Evolutionary conservation across 92 coral and sea anemone species (phyloP).

Genomic region (Porites rus): DNA sequence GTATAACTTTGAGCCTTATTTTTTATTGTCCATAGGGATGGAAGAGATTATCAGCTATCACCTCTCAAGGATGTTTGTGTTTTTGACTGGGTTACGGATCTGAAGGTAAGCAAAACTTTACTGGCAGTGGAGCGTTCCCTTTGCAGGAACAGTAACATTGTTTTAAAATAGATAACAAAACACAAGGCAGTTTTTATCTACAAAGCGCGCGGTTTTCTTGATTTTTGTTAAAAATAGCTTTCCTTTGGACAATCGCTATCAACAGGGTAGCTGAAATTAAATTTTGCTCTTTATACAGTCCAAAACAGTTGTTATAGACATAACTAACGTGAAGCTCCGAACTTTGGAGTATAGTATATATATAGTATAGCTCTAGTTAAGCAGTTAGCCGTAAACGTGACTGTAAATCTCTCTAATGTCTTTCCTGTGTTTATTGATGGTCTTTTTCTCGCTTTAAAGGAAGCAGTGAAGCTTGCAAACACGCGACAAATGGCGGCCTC

Average conservation of each 20-base stretch:
- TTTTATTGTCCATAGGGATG: slow-evolving; percentile 53
- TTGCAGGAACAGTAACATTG: too few relatives aligned
- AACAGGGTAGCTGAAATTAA: not conserved
- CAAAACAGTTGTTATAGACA: too few relatives aligned
- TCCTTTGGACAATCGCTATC: not conserved
- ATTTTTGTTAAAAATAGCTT: too few relatives aligned
- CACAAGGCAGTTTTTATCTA: not conserved
- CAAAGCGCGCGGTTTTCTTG: not conserved
- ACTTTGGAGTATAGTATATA: too few relatives aligned
- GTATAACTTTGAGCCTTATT: not conserved
- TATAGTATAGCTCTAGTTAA: too few relatives aligned
- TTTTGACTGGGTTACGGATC: slow-evolving; percentile 62
- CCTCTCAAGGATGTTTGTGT: slow-evolving; percentile 62
- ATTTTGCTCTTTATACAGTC: not conserved
- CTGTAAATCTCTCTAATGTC: too few relatives aligned
- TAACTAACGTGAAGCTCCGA: too few relatives aligned
- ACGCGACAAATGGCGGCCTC: slow-evolving; percentile 7
- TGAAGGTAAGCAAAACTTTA: slow-evolving; percentile 39
- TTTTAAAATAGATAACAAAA: not conserved
- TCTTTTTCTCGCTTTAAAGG: slow-evolving; percentile 17
- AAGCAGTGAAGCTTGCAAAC: slow-evolving; percentile 12
- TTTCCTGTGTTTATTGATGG: not conserved
- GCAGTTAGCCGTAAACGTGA: too few relatives aligned
- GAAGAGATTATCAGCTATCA: slow-evolving; percentile 58
- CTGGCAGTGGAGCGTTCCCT: not conserved